Evolutionary conservation across 2,113 vertebrate species (phyloP), one percentile per base, ranked within the genome.

Genomic region (Oryzias javanicus): DNA sequence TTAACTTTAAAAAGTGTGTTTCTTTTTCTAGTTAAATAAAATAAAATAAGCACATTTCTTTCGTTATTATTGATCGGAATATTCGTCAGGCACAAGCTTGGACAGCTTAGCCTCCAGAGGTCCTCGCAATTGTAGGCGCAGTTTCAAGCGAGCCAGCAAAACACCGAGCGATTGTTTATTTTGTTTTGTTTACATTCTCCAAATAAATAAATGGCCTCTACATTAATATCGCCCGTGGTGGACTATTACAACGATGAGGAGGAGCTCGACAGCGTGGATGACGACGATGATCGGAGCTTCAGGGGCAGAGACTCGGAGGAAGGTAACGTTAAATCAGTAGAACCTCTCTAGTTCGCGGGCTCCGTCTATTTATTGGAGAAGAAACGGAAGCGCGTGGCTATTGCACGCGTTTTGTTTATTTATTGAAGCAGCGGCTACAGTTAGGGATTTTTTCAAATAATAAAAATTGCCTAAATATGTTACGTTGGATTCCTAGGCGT

Each of bases 221-320:
- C 94, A 54, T 81, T 97, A 73, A 55, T 96, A 49, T 94, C 94
- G 4, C 90, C 91, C 1, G 87, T 94, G 41, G 93, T 93, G 40
- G 96, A 97, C 76, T 97, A 95, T 82, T 97, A 95, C 70, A 96
- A 97, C 0, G 96, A 98, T 29, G 95, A 97, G 69, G 95, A 97
- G 66, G 94, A 96, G 42, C 94, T 97, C 17, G 94, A 95, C 63
- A 95, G 94, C 64, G 94, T 96, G 78, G 96, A 96, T 6, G 95
- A 97, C 58, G 96, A 98, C 51, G 96, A 97, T 22, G 96, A 97
- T 57, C 93, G 94, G 18, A 97, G 96, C 83, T 94, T 94, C 66
- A 94, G 95, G 50, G 95, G 94, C 41, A 93, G 95, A 60, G 96
- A 97, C 73, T 97, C 95, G 0, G 96, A 98, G 44, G 96, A 96